These are phyloP conservation scores for Drosophila oshimai DNA, from an alignment of 1,140 invertebrate species.

Conservation along the genomic window DNA sequence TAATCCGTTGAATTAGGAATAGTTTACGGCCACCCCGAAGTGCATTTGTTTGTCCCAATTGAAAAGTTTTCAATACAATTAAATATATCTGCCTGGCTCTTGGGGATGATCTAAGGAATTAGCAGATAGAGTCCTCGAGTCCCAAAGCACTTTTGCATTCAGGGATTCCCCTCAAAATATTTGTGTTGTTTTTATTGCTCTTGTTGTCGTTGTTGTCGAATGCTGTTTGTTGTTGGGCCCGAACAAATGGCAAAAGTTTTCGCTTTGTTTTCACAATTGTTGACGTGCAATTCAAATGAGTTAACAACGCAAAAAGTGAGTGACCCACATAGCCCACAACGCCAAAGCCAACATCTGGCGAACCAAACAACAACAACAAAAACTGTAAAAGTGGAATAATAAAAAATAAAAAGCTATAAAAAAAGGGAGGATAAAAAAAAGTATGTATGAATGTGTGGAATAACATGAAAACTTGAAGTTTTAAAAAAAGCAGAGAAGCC, in stretches of 20 bases:
- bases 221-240: conserved; percentile 38
- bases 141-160: conserved; percentile 25
- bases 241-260: conserved; percentile 74
- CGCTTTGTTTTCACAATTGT: conserved; percentile 74
- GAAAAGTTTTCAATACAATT: conserved; percentile 16
- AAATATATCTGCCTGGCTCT: neutral
- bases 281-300: conserved; percentile 79
- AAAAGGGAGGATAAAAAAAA: neutral
- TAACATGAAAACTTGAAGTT: conserved; percentile 42
- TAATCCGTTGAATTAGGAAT: too few relatives aligned
- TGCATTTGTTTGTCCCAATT: neutral
- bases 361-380: conserved; percentile 21
- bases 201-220: conserved; percentile 24
- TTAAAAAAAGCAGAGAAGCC: conserved; percentile 40
- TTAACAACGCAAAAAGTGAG: conserved; percentile 72
- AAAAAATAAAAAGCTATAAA: conserved; percentile 38
- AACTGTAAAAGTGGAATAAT: conserved; percentile 4
- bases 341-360: conserved; percentile 43
- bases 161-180: neutral
- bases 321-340: conserved; percentile 57
- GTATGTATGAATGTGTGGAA: conserved; percentile 1
- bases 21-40: neutral
- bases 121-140: conserved; percentile 26
- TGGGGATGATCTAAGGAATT: conserved; percentile 33
- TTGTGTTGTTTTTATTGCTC: conserved; percentile 18